A percentile compares a stretch with the other conserved stretches of the same genome.
Conservation (phyloP, 2,888 invertebrate genomes). For the Prostheceraeus crozeri region DNA sequence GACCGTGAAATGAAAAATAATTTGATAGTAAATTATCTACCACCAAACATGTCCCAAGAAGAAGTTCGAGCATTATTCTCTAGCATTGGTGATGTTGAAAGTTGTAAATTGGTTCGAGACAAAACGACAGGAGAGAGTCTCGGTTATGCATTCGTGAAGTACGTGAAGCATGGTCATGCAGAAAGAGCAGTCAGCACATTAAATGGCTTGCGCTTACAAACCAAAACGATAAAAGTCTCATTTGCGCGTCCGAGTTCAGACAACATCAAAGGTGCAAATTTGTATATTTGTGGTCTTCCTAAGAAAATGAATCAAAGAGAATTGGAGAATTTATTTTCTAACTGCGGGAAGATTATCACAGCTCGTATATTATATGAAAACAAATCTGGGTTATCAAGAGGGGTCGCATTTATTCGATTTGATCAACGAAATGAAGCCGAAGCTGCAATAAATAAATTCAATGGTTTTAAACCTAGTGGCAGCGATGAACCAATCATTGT, state of each 20-base stretch:
- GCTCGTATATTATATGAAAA: constrained; percentile 58
- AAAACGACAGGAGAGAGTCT: constrained; percentile 80
- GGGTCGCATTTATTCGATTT: constrained; percentile 84
- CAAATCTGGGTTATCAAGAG: constrained; percentile 63
- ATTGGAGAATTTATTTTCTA: constrained; percentile 56
- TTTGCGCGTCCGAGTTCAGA: constrained; percentile 58
- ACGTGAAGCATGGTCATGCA: constrained; percentile 91
- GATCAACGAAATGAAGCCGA: constrained; percentile 83
- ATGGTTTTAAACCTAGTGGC: constrained; percentile 60
- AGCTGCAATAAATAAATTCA: constrained; percentile 77
- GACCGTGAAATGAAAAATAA: too few relatives aligned
- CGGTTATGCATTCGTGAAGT: constrained; percentile 54
- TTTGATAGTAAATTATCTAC: constrained; percentile 97
- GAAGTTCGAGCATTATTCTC: constrained; percentile 95
- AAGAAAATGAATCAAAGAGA: constrained; percentile 57
- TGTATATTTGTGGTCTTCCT: constrained; percentile 58
- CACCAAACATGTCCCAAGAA: constrained; percentile 99
- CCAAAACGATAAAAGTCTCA: constrained; percentile 81
- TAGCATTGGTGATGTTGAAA: constrained; percentile 96
- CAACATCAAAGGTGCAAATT: constrained; percentile 57
- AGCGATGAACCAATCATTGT: constrained; percentile 34
- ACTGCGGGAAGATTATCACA: constrained; percentile 57
- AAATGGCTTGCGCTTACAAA: constrained; percentile 93
- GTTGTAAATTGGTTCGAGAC: constrained; percentile 95
- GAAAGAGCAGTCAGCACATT: constrained; percentile 95